phyloP scores from a whole-genome alignment of 2,888 invertebrate species.

The Limenitis camilla region DNA sequence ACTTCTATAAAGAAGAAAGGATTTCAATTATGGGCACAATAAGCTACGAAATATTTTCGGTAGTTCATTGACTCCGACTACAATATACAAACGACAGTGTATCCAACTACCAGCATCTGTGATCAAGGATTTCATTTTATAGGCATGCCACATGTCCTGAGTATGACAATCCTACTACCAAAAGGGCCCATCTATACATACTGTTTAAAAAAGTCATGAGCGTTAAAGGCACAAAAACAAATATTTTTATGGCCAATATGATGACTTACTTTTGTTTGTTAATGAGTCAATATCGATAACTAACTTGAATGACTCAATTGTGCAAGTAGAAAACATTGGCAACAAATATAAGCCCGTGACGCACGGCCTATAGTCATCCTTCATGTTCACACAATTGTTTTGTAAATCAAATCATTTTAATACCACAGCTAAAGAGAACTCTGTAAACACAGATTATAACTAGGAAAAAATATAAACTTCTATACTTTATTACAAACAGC shows the following conservation, averaged over 20 bases:
- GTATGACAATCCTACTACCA: constrained; percentile 8
- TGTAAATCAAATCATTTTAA: constrained; percentile 28
- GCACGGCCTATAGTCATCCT: constrained; percentile 40
- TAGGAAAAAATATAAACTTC: no score
- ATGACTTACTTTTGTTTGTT: constrained; percentile 13
- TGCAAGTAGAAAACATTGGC: constrained; percentile 35
- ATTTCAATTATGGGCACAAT: constrained; percentile 71
- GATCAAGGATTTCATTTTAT: constrained; percentile 57
- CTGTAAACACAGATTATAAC: no score
- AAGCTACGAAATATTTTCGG: constrained; percentile 66
- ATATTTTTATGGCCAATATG: background rate
- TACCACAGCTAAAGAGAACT: no score
- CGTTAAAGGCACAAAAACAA: background rate
- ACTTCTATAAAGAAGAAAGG: constrained; percentile 60
- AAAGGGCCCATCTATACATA: background rate
- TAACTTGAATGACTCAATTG: constrained; percentile 54
- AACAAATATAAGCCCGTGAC: constrained; percentile 54
- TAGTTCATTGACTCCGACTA: constrained; percentile 69
- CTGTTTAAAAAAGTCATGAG: background rate
- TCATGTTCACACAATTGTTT: constrained; percentile 39
- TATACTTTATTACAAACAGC: no score
- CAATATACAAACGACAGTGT: constrained; percentile 51
- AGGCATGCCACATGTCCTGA: constrained; percentile 45
- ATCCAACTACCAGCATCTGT: constrained; percentile 56
- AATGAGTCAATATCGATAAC: constrained; percentile 54